A percentile compares a stretch with the other conserved stretches of the same genome.
Evolutionary conservation across 1,140 invertebrate genomes (phyloP).

Genomic region (Mycetomoellerius zeteki): DNA sequence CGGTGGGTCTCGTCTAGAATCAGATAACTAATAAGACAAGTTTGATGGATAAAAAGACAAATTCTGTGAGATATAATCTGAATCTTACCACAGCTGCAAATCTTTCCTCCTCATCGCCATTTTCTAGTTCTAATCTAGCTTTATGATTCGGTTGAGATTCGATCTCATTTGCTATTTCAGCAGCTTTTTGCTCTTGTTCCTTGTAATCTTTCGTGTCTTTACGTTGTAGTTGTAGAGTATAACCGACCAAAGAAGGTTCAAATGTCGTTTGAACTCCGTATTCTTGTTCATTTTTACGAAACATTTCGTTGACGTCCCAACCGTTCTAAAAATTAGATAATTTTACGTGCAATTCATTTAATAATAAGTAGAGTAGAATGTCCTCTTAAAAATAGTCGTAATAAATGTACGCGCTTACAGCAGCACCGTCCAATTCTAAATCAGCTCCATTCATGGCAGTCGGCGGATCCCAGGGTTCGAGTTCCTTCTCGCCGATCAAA

Average conservation of each 20-base stretch:
- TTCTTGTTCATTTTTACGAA: conserved; percentile 95
- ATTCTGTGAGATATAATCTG: conserved; percentile 66
- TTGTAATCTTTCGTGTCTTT: conserved; percentile 95
- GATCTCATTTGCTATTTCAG: conserved; percentile 96
- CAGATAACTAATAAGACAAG: background rate
- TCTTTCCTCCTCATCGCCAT: conserved; percentile 96
- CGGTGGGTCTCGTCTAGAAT: conserved; percentile 78
- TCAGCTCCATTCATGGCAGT: conserved; percentile 89
- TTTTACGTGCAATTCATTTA: background rate
- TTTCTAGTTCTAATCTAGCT: conserved; percentile 94
- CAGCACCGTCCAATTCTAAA: conserved; percentile 90
- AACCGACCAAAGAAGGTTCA: conserved; percentile 94
- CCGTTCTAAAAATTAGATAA: conserved; percentile 90
- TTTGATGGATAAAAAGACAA: conserved; percentile 11
- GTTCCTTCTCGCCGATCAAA: conserved; percentile 91
- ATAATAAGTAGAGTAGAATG: background rate
- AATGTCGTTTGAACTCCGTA: conserved; percentile 96
- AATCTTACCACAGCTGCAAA: conserved; percentile 91
- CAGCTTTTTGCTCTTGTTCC: conserved; percentile 90
- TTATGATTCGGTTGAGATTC: conserved; percentile 94
- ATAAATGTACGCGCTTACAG: conserved; percentile 81
- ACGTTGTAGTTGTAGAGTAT: conserved; percentile 95
- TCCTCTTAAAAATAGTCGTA: background rate
- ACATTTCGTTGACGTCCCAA: conserved; percentile 98
- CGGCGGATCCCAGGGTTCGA: conserved; percentile 95